Evolutionary conservation across 2,113 vertebrate species (phyloP).

Genomic region (Sus scrofa): T2T-Sscrofa CM000827.6:67661001-67661500

Average conservation of each 20-base stretch:
- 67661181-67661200: neutral
- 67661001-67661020: slow-evolving; percentile 16
- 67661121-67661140: neutral
- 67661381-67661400: neutral
- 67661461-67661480: neutral
- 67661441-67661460: neutral
- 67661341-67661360: neutral
- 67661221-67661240: neutral
- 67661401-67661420: neutral
- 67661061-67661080: neutral
- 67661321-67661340: neutral
- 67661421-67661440: neutral
- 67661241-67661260: slow-evolving; percentile 27
- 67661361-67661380: neutral
- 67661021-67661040: slow-evolving; percentile 23
- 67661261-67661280: neutral
- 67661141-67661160: neutral
- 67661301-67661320: neutral
- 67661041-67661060: neutral
- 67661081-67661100: neutral
- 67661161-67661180: slow-evolving; percentile 9
- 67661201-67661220: slow-evolving; percentile 15
- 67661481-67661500: neutral
- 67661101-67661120: neutral
- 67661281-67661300: neutral